A percentile compares a stretch with the other conserved stretches of the same genome.
Evolutionary conservation across 2,797 vertebrate genomes (phyloP).

Genomic region (Harpagifer antarcticus): DNA sequence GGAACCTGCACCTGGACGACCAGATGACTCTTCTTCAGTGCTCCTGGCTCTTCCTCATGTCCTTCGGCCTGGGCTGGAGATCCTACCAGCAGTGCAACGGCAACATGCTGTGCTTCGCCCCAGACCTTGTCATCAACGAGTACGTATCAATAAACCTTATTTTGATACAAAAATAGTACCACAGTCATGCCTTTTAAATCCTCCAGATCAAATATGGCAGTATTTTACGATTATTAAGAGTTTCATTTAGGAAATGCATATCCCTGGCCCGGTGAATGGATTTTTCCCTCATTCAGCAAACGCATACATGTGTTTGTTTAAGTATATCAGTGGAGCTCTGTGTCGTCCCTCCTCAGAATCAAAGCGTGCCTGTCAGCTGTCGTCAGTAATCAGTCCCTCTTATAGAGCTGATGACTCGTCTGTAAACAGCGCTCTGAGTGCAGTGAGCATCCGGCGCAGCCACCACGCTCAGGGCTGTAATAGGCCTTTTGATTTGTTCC

Average conservation of each 20-base stretch:
- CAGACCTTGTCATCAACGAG: conserved; percentile 97
- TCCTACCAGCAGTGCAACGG: conserved; percentile 94
- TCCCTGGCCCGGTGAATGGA: not conserved
- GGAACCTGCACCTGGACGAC: conserved; percentile 97
- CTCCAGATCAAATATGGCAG: not conserved
- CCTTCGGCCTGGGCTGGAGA: conserved; percentile 96
- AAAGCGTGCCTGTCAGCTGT: conserved; percentile 54
- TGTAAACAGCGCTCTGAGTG: conserved; percentile 32
- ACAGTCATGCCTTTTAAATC: not conserved
- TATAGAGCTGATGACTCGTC: conserved; percentile 35
- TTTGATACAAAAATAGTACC: not conserved
- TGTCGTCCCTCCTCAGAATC: conserved; percentile 27
- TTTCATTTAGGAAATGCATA: not conserved
- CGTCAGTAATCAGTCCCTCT: conserved; percentile 41
- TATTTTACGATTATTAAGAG: not conserved
- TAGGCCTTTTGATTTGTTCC: conserved; percentile 23
- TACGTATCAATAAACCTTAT: conserved; percentile 74
- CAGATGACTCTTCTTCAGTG: conserved; percentile 99
- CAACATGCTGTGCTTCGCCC: conserved; percentile 94
- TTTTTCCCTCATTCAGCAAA: not conserved
- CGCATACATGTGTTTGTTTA: not conserved
- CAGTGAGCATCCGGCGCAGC: conserved; percentile 21
- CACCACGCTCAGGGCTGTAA: conserved; percentile 19
- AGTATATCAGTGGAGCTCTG: not conserved
- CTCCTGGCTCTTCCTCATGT: conserved; percentile 99